Evolutionary conservation across 1,140 invertebrate genomes (phyloP), one percentile per base, ranked within the genome.

Genomic region (Drosophila persimilis): DNA sequence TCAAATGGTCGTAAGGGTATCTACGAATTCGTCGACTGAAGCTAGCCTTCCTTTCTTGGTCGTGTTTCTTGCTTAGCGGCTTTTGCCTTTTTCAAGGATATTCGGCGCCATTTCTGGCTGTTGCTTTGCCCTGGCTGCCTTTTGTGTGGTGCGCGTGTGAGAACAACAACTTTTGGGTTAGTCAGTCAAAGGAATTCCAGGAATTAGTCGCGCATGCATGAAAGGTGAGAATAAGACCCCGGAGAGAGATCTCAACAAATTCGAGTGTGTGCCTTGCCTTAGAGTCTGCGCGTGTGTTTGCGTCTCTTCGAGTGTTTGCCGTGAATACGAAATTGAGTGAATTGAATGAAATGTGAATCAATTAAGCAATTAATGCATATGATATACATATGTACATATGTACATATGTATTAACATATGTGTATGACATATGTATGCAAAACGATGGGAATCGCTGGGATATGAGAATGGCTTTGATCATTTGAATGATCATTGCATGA

Each of bases 111-210:
- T 72, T 60, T 47, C 57, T 53, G 31, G 48, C 48, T 46, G n/a
- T 26, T 64, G 20, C 20, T n/a, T 48, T 22, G 46, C 20, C 20
- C 20, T 20, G 8, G 31, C 31, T 41, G 54, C 65, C 58, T 64
- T 72, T 73, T 43, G 43, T 54, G 61, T 73, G 65, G 22, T 45
- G 73, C 77, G 81, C 81, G 77, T 86, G 81, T 85, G 80, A 86
- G 80, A 84, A 84, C 75, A 70, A 72, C 61, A 73, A 61, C 73
- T 52, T 53, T 77, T 73, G 73, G 79, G 77, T 86, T 85, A 86
- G 81, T 86, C 84, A 86, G 81, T 86, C 81, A 86, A 86, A 86
- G 81, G 81, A 86, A 88, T 88, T 88, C 83, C 78, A 73, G 83
- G 83, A 88, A 88, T 88, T 70, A 72, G 54, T 69, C 66, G 63